These are phyloP conservation scores for Asobara japonica DNA, from an alignment of 1,140 invertebrate species.

Conservation along the genomic window DNA sequence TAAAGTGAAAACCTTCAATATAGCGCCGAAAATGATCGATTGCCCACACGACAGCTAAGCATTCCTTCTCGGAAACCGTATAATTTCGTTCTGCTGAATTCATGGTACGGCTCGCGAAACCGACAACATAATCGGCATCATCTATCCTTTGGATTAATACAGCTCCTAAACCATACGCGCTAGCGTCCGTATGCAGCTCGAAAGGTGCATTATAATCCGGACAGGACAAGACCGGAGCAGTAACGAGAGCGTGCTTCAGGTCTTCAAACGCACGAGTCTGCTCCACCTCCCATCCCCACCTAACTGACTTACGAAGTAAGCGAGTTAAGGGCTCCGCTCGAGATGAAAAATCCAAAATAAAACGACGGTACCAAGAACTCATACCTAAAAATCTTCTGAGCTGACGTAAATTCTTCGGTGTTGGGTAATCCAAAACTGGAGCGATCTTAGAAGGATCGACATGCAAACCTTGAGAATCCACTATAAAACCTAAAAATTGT, in stretches of 20 bases:
- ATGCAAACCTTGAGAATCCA: conserved; percentile 7
- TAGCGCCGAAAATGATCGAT: not conserved
- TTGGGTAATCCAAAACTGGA: conserved; percentile 42
- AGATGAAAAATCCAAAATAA: conserved; percentile 53
- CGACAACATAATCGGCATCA: conserved; percentile 42
- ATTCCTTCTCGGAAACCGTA: not conserved
- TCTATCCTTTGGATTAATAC: conserved; percentile 49
- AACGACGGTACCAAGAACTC: conserved; percentile 55
- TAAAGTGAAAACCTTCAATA: not conserved
- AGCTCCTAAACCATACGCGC: conserved; percentile 46
- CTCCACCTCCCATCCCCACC: conserved; percentile 48
- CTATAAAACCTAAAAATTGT: conserved; percentile 32
- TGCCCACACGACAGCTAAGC: not conserved
- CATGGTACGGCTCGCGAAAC: conserved; percentile 48
- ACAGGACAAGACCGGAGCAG: conserved; percentile 48
- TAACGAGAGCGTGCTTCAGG: conserved; percentile 45
- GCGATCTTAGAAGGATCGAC: conserved; percentile 39
- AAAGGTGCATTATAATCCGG: conserved; percentile 53
- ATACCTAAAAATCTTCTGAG: conserved; percentile 53
- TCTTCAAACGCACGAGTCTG: conserved; percentile 50
- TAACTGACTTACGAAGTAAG: conserved; percentile 53
- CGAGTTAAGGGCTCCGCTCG: no score
- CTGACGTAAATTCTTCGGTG: conserved; percentile 45
- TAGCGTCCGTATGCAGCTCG: conserved; percentile 54
- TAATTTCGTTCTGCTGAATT: conserved; percentile 47